A percentile compares a stretch with the other conserved stretches of the same genome.
Evolutionary conservation across 2,797 vertebrate species (phyloP).

Genomic region (Hemibagrus guttatus): DNA sequence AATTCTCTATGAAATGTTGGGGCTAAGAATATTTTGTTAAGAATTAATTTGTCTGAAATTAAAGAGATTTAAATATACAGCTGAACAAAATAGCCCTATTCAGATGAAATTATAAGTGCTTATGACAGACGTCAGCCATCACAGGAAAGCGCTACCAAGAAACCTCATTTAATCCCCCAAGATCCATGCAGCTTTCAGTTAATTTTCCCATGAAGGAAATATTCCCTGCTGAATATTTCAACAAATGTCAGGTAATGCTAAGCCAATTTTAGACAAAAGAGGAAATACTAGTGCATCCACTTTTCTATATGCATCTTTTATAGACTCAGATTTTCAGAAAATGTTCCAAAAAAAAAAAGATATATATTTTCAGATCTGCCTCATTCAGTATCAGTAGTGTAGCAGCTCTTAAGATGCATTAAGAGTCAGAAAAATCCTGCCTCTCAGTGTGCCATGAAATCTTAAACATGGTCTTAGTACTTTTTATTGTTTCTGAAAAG

Average conservation of each 20-base stretch:
- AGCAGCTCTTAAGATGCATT: constrained; percentile 69
- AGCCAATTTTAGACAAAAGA: constrained; percentile 64
- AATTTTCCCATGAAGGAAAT: constrained; percentile 58
- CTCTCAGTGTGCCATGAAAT: constrained; percentile 72
- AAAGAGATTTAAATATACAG: background rate
- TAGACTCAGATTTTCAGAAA: constrained; percentile 61
- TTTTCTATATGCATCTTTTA: constrained; percentile 72
- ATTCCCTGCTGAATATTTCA: constrained; percentile 60
- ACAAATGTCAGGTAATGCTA: constrained; percentile 67
- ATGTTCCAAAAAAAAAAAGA: constrained; percentile 59
- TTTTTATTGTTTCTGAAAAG: constrained; percentile 13
- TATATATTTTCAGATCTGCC: constrained; percentile 55
- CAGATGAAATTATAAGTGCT: background rate
- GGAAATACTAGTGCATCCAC: constrained; percentile 61
- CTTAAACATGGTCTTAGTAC: constrained; percentile 65
- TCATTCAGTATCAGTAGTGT: constrained; percentile 63
- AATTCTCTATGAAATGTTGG: background rate
- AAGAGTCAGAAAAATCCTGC: constrained; percentile 60
- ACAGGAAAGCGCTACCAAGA: constrained; percentile 75
- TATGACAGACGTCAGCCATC: constrained; percentile 5
- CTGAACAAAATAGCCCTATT: background rate
- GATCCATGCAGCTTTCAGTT: constrained; percentile 42
- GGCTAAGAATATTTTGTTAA: background rate
- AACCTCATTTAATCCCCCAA: constrained; percentile 54
- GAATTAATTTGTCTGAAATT: background rate